Evolutionary conservation across 2,888 invertebrate species (phyloP), one percentile per base, ranked within the genome.

Genomic region (Vanessa cardui): DNA sequence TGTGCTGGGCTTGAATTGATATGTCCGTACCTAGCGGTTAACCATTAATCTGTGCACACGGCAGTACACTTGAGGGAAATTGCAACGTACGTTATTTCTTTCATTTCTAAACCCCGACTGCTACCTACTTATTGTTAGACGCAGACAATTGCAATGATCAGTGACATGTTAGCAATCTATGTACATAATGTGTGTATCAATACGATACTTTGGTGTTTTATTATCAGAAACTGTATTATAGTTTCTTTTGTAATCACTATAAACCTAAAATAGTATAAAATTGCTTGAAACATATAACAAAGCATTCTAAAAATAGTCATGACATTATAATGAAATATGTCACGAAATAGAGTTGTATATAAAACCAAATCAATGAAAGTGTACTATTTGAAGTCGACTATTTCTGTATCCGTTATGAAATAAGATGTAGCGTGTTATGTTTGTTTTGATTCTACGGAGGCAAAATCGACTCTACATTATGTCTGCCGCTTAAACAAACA

Each of bases 1-100:
- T 68, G 63, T 60, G 59, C 56, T 50, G 59, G 39, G 63, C 21
- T 31, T 64, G n/a, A 49, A 47, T 39, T 56, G 56, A 56, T 56
- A 56, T 9, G 56, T 56, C 18, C 56, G 9, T 39, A 54, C n/a
- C 54, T 39, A 50, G 52, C 20, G 44, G 33, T 56, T 56, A 39
- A 31, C 52, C 26, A 54, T 54, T 54, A 54, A 54, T 54, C 52
- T 54, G 31, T 26, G 52, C 52, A 31, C 50, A 15, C 21, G 50
- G 16, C 21, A 26, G 52, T 26, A 20, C 9, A 21, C 52, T 52
- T 6, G 26, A 3, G 16, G 52, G n/a, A 31, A 54, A 54, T 54
- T 54, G 52, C 52, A 26, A 31, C 52, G 6, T 16, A 15, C 15
- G 5, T 64, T 47, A 50, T 15, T 31, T 44, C 1, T 21, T 64